Conservation (phyloP, 2,113 vertebrate genomes). For the Bubo bubo region DNA sequence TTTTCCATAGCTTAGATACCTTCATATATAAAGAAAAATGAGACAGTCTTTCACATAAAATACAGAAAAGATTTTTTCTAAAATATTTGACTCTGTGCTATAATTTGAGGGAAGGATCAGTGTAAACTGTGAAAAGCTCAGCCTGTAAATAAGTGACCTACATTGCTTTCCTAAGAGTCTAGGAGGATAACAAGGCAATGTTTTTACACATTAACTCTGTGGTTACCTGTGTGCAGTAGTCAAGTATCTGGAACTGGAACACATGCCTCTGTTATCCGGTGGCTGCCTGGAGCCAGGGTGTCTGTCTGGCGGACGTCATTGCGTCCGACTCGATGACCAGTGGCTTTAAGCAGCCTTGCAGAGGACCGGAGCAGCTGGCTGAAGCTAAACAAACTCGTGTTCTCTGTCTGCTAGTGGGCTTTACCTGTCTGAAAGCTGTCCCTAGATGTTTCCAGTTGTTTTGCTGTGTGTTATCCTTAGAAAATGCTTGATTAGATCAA, state of each 20-base stretch:
- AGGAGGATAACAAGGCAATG: background rate
- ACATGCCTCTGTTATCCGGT: fast-evolving
- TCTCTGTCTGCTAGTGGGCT: background rate
- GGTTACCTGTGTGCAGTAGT: background rate
- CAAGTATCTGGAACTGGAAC: background rate
- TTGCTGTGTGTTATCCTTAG: background rate
- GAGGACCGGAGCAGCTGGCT: background rate
- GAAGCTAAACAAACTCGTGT: background rate
- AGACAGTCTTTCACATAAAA: background rate
- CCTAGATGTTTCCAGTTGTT: background rate
- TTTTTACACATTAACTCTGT: background rate
- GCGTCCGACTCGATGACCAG: fast-evolving
- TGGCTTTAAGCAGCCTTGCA: background rate
- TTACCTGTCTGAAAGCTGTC: background rate
- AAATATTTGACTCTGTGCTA: background rate
- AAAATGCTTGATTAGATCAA: background rate
- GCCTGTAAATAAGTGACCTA: background rate
- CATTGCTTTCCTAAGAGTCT: background rate
- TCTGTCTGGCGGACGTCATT: background rate
- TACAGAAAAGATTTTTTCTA: background rate
- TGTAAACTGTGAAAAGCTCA: background rate
- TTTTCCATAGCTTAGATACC: background rate
- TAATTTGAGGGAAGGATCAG: background rate
- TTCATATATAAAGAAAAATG: background rate
- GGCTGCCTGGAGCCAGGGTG: background rate